These are phyloP conservation scores for Labia minor DNA, from an alignment of 2,888 invertebrate species.

Conservation along the genomic window DNA sequence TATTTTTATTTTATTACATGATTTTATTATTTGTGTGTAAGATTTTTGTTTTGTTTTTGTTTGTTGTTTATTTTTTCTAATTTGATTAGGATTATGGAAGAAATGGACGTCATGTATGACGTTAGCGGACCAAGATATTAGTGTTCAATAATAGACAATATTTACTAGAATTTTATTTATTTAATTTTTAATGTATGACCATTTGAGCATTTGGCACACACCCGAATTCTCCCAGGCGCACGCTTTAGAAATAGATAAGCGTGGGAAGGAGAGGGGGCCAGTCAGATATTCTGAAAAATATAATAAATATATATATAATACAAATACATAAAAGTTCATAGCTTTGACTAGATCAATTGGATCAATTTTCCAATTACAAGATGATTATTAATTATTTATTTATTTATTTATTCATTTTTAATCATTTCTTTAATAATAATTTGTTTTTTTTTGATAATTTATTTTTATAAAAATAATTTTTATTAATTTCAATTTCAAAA, in stretches of 20 bases:
- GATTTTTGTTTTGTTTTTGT: no score
- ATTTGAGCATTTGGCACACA: slow-evolving; percentile 1
- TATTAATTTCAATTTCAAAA: background rate
- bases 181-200: background rate
- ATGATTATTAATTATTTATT: background rate
- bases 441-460: no score
- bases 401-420: no score
- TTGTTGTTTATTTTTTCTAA: no score
- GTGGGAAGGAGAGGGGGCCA: background rate
- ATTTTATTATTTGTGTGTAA: no score
- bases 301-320: background rate
- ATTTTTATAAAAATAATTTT: background rate
- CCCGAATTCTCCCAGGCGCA: background rate
- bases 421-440: no score
- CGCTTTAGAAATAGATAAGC: background rate
- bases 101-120: no score
- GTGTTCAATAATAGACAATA: background rate
- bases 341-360: background rate
- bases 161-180: background rate
- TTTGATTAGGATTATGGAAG: no score
- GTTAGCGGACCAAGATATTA: no score
- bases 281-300: background rate
- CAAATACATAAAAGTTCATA: background rate
- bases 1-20: no score
- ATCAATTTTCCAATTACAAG: background rate